Evolutionary conservation across 2,113 vertebrate species (phyloP), one percentile per base, ranked within the genome.

Genomic region (Campylomormyrus numenius): DNA sequence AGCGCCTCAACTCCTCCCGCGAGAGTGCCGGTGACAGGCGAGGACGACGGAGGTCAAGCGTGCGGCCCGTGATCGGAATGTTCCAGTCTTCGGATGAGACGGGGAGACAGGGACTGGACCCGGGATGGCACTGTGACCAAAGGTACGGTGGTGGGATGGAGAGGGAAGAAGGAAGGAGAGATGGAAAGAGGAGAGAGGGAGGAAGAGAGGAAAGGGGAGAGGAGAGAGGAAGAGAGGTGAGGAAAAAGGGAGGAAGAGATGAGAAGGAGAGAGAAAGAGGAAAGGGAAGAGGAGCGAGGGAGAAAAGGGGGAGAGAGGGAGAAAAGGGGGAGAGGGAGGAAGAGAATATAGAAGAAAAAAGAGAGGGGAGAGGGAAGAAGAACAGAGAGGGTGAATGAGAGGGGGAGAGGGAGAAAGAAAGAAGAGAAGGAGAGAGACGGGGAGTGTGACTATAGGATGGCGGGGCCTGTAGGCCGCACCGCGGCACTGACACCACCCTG

Each of bases 1-100:
- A 35, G 45, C 62, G 90, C 93, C 87, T 77, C 31, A 27, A 27
- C 62, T n/a, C 9, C 9, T 66, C 58, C 58, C n/a, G n/a, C 10
- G 10, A 70, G 62, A 70, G 10, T 1, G n/a, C 9, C 3, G 31
- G 74, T 19, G 74, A 42, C 35, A 17, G 35, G 74, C 17, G 74
- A 42, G 74, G 74, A 80, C 5, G 74, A 42, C 62, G 27, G n/a
- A 66, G 62, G 62, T 31, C 9, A 31, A 1, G 62, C 62, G n/a
- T 11, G n/a, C 9, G 3, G 62, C 62, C 10, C n/a, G 27, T 70
- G 27, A 70, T 19, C 15, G 0, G 74, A 80, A 42, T 80, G 31
- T 80, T 42, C 74, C 10, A 6, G 74, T 42, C 74, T 17, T 39
- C 3, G 35, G 74, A 42, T 42, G 35, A 42, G 35, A 39, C 2